phyloP scores from a whole-genome alignment of 2,113 vertebrate genomes.

The Bos taurus region DNA sequence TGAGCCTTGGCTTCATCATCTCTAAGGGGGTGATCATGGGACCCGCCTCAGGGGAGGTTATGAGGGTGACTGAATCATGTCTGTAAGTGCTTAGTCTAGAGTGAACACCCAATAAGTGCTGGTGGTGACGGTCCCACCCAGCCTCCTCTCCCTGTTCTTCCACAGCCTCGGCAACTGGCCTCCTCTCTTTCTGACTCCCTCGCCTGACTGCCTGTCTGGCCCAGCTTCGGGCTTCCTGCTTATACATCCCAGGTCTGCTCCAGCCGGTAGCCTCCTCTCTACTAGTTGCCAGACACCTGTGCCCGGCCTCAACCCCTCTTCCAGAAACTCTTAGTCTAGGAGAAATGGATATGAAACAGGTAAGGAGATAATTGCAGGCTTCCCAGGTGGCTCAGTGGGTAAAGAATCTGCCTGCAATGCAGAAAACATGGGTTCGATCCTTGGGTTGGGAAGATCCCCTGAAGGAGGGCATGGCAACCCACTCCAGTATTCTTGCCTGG shows the following conservation, averaged over 20 bases:
- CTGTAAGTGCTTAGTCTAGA: background rate
- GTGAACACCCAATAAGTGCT: background rate
- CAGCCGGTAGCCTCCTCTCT: background rate
- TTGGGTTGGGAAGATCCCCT: background rate
- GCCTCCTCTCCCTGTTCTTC: conserved; percentile 14
- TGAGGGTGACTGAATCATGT: conserved; percentile 17
- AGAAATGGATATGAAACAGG: background rate
- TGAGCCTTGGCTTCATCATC: background rate
- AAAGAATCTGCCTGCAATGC: background rate
- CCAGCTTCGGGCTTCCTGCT: background rate
- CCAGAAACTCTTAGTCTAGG: background rate
- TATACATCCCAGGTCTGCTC: background rate
- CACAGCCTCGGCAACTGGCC: background rate
- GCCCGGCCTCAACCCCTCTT: background rate
- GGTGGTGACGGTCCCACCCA: background rate
- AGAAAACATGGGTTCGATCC: background rate
- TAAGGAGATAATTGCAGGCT: background rate
- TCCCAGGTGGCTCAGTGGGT: background rate
- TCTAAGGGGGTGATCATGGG: background rate
- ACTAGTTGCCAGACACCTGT: background rate
- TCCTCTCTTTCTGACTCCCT: background rate
- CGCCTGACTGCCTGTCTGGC: background rate
- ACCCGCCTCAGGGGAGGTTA: background rate
- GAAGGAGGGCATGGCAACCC: background rate
- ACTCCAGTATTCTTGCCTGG: background rate